Evolutionary conservation across 2,113 vertebrate species (phyloP).

Genomic region (Xenopus borealis): DNA sequence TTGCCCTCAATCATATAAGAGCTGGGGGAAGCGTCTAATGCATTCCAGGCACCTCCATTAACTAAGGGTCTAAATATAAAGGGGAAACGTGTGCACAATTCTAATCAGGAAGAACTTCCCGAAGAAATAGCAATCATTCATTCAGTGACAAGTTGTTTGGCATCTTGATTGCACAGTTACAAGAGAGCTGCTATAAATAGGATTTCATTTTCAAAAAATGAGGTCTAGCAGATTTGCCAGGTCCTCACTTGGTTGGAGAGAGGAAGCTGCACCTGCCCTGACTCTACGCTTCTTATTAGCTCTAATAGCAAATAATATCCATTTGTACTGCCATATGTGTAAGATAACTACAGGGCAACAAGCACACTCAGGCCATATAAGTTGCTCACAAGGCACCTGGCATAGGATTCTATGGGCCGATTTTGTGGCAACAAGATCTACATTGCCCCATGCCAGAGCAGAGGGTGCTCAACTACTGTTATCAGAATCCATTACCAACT

Average conservation of each 20-base stretch:
- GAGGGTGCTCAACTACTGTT: too few species aligned
- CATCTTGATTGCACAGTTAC: conserved; percentile 42
- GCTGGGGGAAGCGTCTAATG: not conserved
- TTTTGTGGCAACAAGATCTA: too few species aligned
- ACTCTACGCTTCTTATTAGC: conserved; percentile 19
- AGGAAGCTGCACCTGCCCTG: not conserved
- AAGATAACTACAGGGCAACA: conserved; percentile 8
- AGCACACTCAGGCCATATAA: not conserved
- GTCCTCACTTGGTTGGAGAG: conserved; percentile 18
- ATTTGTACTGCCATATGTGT: conserved; percentile 27
- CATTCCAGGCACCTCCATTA: conserved; percentile 3
- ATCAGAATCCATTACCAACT: too few species aligned
- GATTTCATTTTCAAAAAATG: conserved; percentile 36
- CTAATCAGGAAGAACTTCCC: conserved; percentile 27
- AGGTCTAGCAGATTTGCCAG: conserved; percentile 34
- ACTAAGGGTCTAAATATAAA: conserved; percentile 24
- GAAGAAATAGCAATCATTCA: conserved; percentile 42
- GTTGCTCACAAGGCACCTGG: not conserved
- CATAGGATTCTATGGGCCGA: too few species aligned
- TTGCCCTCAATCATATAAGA: conserved; percentile 1
- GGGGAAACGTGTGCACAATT: conserved; percentile 8
- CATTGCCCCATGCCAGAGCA: too few species aligned
- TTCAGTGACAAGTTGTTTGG: conserved; percentile 41
- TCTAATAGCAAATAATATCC: conserved; percentile 38
- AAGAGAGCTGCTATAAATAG: conserved; percentile 40